A percentile compares a stretch with the other conserved stretches of the same genome.
phyloP scores from a whole-genome alignment of 2,113 vertebrate species.

The Agapornis roseicollis region DNA sequence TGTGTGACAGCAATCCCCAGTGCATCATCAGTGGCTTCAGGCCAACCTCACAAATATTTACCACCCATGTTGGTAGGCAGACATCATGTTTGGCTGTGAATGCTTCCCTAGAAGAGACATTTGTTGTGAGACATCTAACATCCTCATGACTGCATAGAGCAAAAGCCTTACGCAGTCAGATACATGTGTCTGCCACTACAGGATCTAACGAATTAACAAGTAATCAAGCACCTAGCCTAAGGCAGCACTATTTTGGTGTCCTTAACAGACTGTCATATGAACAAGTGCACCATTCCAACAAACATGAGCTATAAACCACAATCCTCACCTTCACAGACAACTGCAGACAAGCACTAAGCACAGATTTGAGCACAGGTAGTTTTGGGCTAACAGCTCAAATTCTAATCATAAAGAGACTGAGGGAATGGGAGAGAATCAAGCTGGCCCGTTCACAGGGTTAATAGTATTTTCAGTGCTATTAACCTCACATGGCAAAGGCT shows the following conservation, averaged over 20 bases:
- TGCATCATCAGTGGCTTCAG: background rate
- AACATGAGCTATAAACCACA: background rate
- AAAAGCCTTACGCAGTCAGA: background rate
- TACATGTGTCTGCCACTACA: rapidly evolving
- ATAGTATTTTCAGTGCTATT: background rate
- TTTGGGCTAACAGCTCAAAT: background rate
- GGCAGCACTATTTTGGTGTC: background rate
- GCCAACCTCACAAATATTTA: background rate
- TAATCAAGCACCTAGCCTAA: background rate
- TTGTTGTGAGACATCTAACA: background rate
- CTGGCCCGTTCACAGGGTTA: background rate
- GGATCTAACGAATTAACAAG: background rate
- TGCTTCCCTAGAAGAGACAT: background rate
- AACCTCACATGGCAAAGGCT: background rate
- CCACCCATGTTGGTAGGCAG: background rate
- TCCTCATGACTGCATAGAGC: background rate
- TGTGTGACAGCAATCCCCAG: background rate
- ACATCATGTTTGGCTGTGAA: background rate
- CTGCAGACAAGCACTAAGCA: background rate
- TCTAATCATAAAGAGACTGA: background rate
- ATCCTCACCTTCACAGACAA: background rate
- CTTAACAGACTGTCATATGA: background rate
- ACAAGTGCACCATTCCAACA: background rate
- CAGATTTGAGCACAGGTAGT: background rate
- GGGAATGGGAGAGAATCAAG: background rate